A percentile compares a stretch with the other conserved stretches of the same genome.
phyloP scores from a whole-genome alignment of 2,113 vertebrate genomes.

The Amphiprion percula region DNA sequence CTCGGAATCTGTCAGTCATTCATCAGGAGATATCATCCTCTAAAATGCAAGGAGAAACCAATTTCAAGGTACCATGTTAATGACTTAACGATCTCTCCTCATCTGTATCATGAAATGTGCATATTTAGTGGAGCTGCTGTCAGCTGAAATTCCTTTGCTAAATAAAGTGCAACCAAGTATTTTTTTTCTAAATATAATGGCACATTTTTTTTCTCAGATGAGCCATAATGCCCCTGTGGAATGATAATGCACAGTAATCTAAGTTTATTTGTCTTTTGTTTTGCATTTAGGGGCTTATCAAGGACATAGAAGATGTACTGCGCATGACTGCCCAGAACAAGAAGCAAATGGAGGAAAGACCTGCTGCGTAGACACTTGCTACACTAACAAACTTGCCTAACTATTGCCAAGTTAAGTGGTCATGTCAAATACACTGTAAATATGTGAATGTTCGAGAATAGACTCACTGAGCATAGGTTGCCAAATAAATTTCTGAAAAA shows the following conservation, averaged over 20 bases:
- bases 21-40: slow-evolving; percentile 98
- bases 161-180: slow-evolving; percentile 13
- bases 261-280: slow-evolving; percentile 23
- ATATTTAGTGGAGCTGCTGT: slow-evolving; percentile 37
- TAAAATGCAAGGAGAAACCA: slow-evolving; percentile 95
- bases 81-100: slow-evolving; percentile 91
- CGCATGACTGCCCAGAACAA: slow-evolving; percentile 87
- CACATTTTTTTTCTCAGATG: neutral
- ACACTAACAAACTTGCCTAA: neutral
- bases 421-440: neutral
- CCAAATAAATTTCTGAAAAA: slow-evolving; percentile 13
- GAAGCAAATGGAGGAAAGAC: slow-evolving; percentile 45
- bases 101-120: slow-evolving; percentile 50
- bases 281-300: slow-evolving; percentile 83
- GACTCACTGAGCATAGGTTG: neutral
- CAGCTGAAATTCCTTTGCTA: neutral
- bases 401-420: slow-evolving; percentile 1
- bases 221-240: neutral
- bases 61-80: slow-evolving; percentile 98
- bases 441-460: neutral
- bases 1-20: slow-evolving; percentile 97
- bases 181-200: neutral
- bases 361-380: slow-evolving; percentile 22
- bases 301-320: slow-evolving; percentile 85
- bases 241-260: slow-evolving; percentile 8